Evolutionary conservation across 2,113 vertebrate genomes (phyloP).

Genomic region (Melozone crissalis): DNA sequence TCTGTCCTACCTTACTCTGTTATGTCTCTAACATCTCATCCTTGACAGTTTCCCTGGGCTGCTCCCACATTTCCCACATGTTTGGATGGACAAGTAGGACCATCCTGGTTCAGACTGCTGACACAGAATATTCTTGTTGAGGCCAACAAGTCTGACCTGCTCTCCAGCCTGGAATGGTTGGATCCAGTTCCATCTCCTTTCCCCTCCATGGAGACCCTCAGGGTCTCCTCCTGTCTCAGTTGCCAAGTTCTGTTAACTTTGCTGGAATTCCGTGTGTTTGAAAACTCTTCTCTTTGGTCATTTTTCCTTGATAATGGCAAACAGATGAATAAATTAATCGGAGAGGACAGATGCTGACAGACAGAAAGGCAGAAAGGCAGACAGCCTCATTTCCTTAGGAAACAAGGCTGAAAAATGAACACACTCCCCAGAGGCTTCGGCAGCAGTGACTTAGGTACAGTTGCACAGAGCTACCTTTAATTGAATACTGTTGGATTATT

Average conservation of each 20-base stretch:
- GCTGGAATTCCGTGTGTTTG: not conserved
- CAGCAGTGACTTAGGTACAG: slow-evolving; percentile 40
- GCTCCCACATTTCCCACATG: not conserved
- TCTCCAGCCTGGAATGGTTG: not conserved
- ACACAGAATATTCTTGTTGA: not conserved
- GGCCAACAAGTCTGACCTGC: not conserved
- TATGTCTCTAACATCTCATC: not conserved
- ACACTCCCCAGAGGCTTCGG: not conserved
- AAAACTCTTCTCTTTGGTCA: not conserved
- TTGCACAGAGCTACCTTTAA: slow-evolving; percentile 46
- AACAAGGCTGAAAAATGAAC: slow-evolving; percentile 39
- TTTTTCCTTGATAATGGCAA: not conserved
- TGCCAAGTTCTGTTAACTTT: not conserved
- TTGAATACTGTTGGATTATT: slow-evolving; percentile 59
- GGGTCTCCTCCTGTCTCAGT: not conserved
- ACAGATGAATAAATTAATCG: not conserved
- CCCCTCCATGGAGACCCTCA: not conserved
- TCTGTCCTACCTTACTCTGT: not conserved
- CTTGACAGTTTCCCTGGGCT: not conserved
- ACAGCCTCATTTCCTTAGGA: slow-evolving; percentile 53
- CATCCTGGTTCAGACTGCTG: not conserved
- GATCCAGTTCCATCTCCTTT: not conserved
- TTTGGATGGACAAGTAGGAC: not conserved
- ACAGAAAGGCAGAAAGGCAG: slow-evolving; percentile 33
- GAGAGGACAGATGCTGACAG: not conserved